Evolutionary conservation across 2,797 vertebrate genomes (phyloP), one percentile per base, ranked within the genome.

Genomic region (Argya squamiceps): DNA sequence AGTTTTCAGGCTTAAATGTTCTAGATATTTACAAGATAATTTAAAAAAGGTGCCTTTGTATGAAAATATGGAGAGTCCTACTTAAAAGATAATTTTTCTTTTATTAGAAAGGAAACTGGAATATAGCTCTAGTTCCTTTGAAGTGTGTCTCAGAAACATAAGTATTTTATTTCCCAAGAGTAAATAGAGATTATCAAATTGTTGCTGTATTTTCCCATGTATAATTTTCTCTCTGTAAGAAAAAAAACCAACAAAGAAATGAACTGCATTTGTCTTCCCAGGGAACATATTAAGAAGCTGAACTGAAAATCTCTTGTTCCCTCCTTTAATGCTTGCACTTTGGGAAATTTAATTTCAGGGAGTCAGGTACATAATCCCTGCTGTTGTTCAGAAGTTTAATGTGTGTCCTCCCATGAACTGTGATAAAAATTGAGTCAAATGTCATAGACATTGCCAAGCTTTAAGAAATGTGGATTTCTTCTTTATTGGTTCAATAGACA

Each of bases 401-500:
- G 36, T 69, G n/a, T 77, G 65, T 92, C 79, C 82, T 96, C 60
- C 82, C 93, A 63, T 92, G 88, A 93, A 87, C 70, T 87, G 29
- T 82, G 79, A 93, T 77, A 80, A 94, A 97, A 96, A 92, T 55
- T 86, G 90, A 96, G 92, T 91, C 75, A 92, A 87, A 87, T 88
- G 60, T 79, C 82, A 83, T 46, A 79, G 81, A 77, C 11, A 9
- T 89, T 89, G 32, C 83, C 65, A 92, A 55, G 43, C 74, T 88
- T 67, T 70, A 76, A 89, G 69, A 93, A 95, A 86, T 92, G 63
- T 8, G 49, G 27, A 71, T 96, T 93, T 97, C 27, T 27, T 90
- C 70, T 87, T 81, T 93, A 81, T 58, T 92, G 37, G 56, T 75
- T 93, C 77, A 86, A 41, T 82, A 65, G 73, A 41, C 58, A 85